Evolutionary conservation across 1,140 invertebrate genomes (phyloP), one percentile per base, ranked within the genome.

Genomic region (Yoshiicerus persimilis): DNA sequence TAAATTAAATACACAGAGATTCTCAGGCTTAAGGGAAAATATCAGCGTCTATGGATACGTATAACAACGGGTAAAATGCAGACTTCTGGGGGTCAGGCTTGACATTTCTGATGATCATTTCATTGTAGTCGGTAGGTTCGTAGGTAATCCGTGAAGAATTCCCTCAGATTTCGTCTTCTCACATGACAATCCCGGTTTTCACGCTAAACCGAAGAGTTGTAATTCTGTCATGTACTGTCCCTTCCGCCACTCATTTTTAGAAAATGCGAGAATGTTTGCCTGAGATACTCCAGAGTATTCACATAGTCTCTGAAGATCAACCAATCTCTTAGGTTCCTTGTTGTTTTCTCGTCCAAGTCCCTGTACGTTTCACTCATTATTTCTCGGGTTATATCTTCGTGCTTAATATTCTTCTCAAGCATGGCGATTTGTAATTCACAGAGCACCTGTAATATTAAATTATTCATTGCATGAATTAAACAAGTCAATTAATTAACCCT

Each of bases 251-350:
- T 84, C 39, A 39, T 62, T n/a, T 87, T 86, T 4, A 80, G 86
- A 62, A 88, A 89, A 47, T 87, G 84, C 1, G 62, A 92, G 91
- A 95, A 95, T 38, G 94, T 92, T 86, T 95, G 91, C 9, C 93
- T 91, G 11, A 95, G 92, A 91, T 94, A 95, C 85, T 95, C 93
- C 13, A 95, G 92, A 0, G 93, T 93, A 90, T 94, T 94, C 92
- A 95, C 94, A 92, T 95, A 96, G 90, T 96, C 95, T 39, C 95
- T 92, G 90, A 95, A 94, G 88, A 96, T 95, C 36, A 95, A 56
- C 93, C 94, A 95, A 91, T 96, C 95, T 20, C 95, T 93, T 1
- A 95, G 89, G 87, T 94, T 93, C 20, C 94, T 92, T 16, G 91
- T 91, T 0, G 94, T 94, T 27, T 92, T 92, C 20, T 92, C 90